Conservation (phyloP, 2,797 vertebrate species). For the Coregonus suidteri region DNA sequence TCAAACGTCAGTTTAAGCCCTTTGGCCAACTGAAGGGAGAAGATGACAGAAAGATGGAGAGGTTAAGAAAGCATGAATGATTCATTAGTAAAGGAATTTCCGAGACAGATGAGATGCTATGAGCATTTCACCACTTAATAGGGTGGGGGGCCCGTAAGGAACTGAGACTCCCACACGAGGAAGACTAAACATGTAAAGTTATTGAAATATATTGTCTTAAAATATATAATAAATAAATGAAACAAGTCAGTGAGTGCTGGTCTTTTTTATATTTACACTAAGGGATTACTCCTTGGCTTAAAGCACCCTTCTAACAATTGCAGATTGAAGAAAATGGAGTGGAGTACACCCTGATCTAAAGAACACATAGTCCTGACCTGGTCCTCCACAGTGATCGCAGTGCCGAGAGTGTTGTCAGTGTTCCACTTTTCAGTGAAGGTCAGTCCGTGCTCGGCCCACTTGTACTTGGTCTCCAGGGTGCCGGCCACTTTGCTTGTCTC, state of each 20-base stretch:
- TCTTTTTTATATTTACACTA: not conserved
- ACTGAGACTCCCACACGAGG: too few relatives aligned
- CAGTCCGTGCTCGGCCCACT: slow-evolving; percentile 90
- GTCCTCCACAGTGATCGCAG: slow-evolving; percentile 93
- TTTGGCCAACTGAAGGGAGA: slow-evolving; percentile 81
- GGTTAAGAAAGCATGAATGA: not conserved
- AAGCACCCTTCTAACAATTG: not conserved
- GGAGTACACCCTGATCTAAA: not conserved
- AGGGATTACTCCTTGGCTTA: not conserved
- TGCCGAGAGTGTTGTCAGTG: slow-evolving; percentile 94
- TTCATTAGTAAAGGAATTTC: not conserved
- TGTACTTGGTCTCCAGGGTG: slow-evolving; percentile 96
- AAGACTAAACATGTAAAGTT: too few relatives aligned
- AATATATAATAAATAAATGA: too few relatives aligned
- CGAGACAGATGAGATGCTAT: too few relatives aligned
- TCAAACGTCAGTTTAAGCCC: slow-evolving; percentile 96
- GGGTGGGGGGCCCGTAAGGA: too few relatives aligned
- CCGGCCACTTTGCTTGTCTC: slow-evolving; percentile 95
- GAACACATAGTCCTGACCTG: slow-evolving; percentile 71
- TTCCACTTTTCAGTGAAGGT: slow-evolving; percentile 98
- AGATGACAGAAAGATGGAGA: slow-evolving; percentile 21
- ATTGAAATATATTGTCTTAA: too few relatives aligned
- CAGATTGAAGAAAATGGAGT: not conserved
- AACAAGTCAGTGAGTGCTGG: too few relatives aligned
- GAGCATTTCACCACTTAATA: too few relatives aligned